A percentile compares a stretch with the other conserved stretches of the same genome.
Evolutionary conservation across 1,140 invertebrate species (phyloP).

Genomic region (Drosophila chauvacae): DNA sequence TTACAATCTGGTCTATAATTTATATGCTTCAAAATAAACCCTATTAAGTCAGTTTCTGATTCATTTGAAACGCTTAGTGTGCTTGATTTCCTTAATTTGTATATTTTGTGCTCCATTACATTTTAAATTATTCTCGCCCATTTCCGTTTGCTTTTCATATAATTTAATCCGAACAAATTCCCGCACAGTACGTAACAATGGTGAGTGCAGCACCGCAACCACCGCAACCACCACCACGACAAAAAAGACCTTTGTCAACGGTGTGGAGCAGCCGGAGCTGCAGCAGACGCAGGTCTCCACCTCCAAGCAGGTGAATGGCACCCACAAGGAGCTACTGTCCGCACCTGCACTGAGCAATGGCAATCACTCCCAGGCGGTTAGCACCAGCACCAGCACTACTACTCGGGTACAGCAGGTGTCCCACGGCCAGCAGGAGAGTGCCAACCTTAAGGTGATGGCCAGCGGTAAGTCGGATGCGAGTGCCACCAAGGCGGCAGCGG

Average conservation of each 20-base stretch:
- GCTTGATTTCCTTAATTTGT: neutral
- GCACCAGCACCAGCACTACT: conserved; percentile 15
- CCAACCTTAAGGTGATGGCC: conserved; percentile 44
- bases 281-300: conserved; percentile 3
- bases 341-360: conserved; percentile 32
- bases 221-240: conserved; percentile 37
- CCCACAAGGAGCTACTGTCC: conserved; percentile 27
- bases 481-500: conserved; percentile 46
- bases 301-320: conserved; percentile 47
- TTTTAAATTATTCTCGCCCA: neutral
- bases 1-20: too few species aligned
- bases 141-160: neutral
- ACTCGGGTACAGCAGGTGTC: conserved; percentile 32
- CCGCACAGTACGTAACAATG: conserved; percentile 59
- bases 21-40: neutral
- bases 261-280: conserved; percentile 8
- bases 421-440: conserved; percentile 45
- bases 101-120: neutral
- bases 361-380: conserved; percentile 19
- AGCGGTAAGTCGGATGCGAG: conserved; percentile 64
- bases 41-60: neutral
- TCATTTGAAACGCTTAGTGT: neutral
- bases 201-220: conserved; percentile 45
- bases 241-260: conserved; percentile 50
- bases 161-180: neutral